Conservation (phyloP, 2,113 vertebrate species). For the Myiagra hebetior region DNA sequence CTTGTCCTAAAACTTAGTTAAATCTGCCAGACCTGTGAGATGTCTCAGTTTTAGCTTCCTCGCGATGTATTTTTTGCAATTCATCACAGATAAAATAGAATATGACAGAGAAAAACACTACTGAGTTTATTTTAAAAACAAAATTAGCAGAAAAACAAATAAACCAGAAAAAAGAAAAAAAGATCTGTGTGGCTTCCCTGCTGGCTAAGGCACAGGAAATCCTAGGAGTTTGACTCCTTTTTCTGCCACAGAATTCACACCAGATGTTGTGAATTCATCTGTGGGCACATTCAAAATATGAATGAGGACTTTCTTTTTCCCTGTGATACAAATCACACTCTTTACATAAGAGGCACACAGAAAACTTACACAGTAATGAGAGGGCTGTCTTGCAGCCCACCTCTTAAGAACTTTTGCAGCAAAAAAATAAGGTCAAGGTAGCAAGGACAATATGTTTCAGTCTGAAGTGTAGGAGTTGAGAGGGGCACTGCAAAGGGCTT, state of each 20-base stretch:
- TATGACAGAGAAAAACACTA: background rate
- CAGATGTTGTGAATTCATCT: background rate
- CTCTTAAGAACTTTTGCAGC: background rate
- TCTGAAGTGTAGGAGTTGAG: background rate
- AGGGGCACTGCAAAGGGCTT: background rate
- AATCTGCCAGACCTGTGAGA: background rate
- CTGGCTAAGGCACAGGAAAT: background rate
- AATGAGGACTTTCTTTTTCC: background rate
- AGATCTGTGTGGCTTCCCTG: background rate
- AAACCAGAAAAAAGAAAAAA: background rate
- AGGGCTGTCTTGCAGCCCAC: background rate
- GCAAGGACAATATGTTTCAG: background rate
- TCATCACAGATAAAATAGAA: background rate
- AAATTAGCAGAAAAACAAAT: background rate
- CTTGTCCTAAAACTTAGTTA: background rate
- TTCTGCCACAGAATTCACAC: background rate
- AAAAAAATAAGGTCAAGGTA: background rate
- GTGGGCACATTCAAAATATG: background rate
- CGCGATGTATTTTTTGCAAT: background rate
- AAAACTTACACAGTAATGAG: background rate
- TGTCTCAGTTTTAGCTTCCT: background rate
- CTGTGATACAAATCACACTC: background rate
- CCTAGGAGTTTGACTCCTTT: background rate
- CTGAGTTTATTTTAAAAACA: background rate
- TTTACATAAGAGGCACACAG: background rate